Base-by-base conservation (phyloP, 1,140 invertebrate species). In the Drosophila nikananu region DNA sequence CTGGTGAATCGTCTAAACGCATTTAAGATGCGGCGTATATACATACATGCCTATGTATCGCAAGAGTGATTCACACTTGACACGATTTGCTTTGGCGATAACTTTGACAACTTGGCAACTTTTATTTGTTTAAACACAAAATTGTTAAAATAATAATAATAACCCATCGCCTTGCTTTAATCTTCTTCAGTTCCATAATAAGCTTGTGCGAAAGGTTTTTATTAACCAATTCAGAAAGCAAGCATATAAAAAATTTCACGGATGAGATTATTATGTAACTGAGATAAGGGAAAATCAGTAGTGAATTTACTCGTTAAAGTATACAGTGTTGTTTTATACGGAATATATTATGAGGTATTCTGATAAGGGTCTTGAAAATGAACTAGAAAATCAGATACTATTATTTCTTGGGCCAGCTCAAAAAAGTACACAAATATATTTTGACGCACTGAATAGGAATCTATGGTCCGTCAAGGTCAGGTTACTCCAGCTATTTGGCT, bases 41-140 rank as follows among this genome's bases (percentile, higher is more conserved):
- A 13, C 10, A 35, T 17, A 13, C 19, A 35, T 25, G 32, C 25
- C 41, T 30, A 10, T 25, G 27, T 57, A 72, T 37, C 37, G 17
- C 12, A 23, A n/a, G 19, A 46, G 32, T 74, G 72, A 73, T 37
- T 74, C 72, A 74, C 37, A 25, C 71, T 72, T 52, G 58, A 54
- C 46, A 30, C 49, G 48, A 62, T 74, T 74, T 41, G 21, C 39
- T 62, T 71, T 41, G 19, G 39, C 27, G 17, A 70, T 21, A 51
- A 49, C 35, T 41, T 51, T 27, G n/a, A 21, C 35, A 35, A 13
- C 10, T 35, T 12, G 17, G 17, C 21, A 25, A 25, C 21, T 13
- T 39, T 25, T 58, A 57, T 55, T 37, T 55, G 32, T 23, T 30
- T 30, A 46, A 25, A 30, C 7, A 44, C 37, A 7, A 13, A 21